Evolutionary conservation across 2,888 invertebrate species (phyloP).

Genomic region (Drosophila longiperda): DNA sequence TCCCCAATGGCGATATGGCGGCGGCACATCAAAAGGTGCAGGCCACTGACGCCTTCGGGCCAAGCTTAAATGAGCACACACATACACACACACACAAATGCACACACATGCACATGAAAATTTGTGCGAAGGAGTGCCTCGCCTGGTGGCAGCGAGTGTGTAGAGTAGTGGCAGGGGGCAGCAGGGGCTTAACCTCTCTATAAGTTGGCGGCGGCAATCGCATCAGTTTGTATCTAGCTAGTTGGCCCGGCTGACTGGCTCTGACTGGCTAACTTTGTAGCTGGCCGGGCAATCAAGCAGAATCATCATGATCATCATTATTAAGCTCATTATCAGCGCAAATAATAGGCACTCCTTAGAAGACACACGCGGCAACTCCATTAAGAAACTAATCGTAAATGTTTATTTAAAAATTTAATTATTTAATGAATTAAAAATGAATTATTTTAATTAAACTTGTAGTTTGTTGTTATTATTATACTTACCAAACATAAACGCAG

Average conservation of each 20-base stretch:
- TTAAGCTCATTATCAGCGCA: constrained; percentile 6
- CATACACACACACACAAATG: constrained; percentile 21
- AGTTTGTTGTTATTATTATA: neutral
- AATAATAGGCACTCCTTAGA: constrained; percentile 15
- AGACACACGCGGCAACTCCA: constrained; percentile 38
- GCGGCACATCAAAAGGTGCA: constrained; percentile 69
- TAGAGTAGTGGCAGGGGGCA: neutral
- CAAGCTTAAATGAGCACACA: constrained; percentile 60
- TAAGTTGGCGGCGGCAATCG: constrained; percentile 24
- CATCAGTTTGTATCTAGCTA: constrained; percentile 18
- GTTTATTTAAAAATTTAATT: constrained; percentile 20
- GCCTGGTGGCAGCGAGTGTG: neutral
- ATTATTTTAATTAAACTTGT: neutral
- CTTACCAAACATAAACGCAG: neutral
- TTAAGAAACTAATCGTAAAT: constrained; percentile 19
- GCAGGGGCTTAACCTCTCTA: neutral
- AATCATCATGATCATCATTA: constrained; percentile 44
- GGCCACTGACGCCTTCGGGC: constrained; percentile 57
- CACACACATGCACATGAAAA: neutral
- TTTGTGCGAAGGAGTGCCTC: neutral
- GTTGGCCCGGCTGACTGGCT: neutral
- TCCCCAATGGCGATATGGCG: constrained; percentile 28
- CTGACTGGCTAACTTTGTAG: neutral
- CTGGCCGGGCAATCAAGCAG: constrained; percentile 54
- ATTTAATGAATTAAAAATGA: constrained; percentile 15